Evolutionary conservation across 1,140 invertebrate genomes (phyloP), one percentile per base, ranked within the genome.

Genomic region (Drosophila subpulchrella): DNA sequence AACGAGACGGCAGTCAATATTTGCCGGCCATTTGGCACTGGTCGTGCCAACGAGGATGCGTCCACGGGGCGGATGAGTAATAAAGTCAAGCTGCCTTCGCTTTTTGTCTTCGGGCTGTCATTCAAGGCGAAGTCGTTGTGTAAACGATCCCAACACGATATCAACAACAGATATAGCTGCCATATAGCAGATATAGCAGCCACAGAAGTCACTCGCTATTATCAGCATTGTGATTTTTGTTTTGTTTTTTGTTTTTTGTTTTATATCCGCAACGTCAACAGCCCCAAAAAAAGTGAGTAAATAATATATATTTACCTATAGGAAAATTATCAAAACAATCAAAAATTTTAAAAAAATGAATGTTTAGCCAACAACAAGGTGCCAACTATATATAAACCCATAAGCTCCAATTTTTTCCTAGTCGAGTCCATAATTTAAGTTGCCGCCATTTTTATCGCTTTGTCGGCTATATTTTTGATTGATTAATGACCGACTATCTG

Each of bases 11-110:
- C 46, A 32, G 32, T 47, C 78, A 86, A 86, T 83, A 88, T 86
- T 86, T 86, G 53, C 50, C 27, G 46, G 59, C 67, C 70, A 70
- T 80, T 88, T 89, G 83, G 67, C 80, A 83, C 84, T 85, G 85
- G 71, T 48, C 71, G 83, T 86, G 68, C 70, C 75, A 86, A 66
- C 78, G 70, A 67, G 42, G 58, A 59, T 7, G 30, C 55, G 59
- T 60, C 60, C 67, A 89, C 51, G 61, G 61, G 74, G 70, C 84
- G 84, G 67, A 89, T 89, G 84, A 89, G 84, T 89, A 89, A 89
- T 89, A 89, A 84, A 89, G 78, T 89, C 76, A 88, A 88, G 71
- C 77, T 81, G 76, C 42, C 78, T 3, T 0, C 20, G 20, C 20
- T 20, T 20, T 20, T 20, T 20, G 63, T 54, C 51, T 66, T 53